Percentiles rank a stretch among this genome's conserved stretches.
phyloP scores from a whole-genome alignment of 2,888 invertebrate genomes.

The Drosophila maculinotata region DNA sequence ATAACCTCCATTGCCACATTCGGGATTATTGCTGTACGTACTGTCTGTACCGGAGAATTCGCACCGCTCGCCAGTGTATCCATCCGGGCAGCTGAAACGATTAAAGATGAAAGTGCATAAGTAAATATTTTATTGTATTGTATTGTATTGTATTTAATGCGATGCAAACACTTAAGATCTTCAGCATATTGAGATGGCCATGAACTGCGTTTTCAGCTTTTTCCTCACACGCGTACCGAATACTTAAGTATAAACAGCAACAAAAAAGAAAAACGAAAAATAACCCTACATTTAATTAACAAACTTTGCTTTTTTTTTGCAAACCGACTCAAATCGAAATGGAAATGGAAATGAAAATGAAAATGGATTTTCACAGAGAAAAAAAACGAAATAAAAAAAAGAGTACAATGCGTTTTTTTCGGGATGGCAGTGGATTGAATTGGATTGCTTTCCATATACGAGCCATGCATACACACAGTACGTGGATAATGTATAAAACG shows the following conservation, averaged over 20 bases:
- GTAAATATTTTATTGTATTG: too few relatives aligned
- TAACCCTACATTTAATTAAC: constrained; percentile 39
- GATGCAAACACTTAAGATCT: constrained; percentile 33
- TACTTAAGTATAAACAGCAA: constrained; percentile 39
- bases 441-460: constrained; percentile 42
- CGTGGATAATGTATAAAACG: constrained; percentile 62
- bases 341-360: constrained; percentile 47
- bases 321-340: constrained; percentile 7
- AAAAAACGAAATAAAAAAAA: constrained; percentile 7
- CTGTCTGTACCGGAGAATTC: constrained; percentile 83
- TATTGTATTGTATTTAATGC: constrained; percentile 24
- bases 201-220: constrained; percentile 63
- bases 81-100: constrained; percentile 84
- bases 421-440: constrained; percentile 37
- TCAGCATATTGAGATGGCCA: constrained; percentile 50
- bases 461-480: constrained; percentile 29
- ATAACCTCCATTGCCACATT: constrained; percentile 83
- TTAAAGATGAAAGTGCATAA: constrained; percentile 39
- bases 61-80: constrained; percentile 84
- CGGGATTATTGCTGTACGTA: constrained; percentile 85
- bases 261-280: constrained; percentile 7
- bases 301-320: constrained; percentile 34
- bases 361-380: constrained; percentile 39
- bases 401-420: constrained; percentile 62
- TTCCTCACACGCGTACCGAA: constrained; percentile 4